Evolutionary conservation across 2,797 vertebrate genomes (phyloP).

Genomic region (Clarias fuscus): DNA sequence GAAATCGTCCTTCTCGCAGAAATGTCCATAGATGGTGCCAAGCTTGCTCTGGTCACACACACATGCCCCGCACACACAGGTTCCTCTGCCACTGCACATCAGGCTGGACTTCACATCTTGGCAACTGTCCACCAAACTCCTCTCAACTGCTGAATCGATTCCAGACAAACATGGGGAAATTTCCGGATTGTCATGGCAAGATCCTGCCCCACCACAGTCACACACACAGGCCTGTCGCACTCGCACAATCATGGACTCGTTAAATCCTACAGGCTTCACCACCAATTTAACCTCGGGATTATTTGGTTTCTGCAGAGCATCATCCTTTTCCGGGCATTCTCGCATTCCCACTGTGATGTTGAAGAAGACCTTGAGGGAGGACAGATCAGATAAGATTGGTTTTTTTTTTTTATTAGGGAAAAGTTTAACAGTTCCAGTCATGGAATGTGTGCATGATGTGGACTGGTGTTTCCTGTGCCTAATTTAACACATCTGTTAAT

Average conservation of each 20-base stretch:
- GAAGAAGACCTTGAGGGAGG: constrained; percentile 83
- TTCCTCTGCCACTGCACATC: constrained; percentile 85
- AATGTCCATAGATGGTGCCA: constrained; percentile 85
- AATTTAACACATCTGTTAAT: constrained; percentile 13
- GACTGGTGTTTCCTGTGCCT: neutral
- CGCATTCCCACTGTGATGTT: constrained; percentile 85
- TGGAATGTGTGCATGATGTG: neutral
- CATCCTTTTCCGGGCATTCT: constrained; percentile 71
- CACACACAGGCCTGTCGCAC: constrained; percentile 83
- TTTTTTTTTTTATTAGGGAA: neutral
- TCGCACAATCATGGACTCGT: constrained; percentile 83
- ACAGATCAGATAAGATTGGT: constrained; percentile 23
- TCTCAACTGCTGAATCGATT: constrained; percentile 49
- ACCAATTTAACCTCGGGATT: constrained; percentile 74
- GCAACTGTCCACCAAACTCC: constrained; percentile 55
- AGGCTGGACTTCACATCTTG: constrained; percentile 67
- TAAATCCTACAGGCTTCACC: constrained; percentile 91
- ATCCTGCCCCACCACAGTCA: constrained; percentile 65
- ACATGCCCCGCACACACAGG: constrained; percentile 88
- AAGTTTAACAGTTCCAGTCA: neutral
- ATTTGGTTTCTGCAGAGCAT: constrained; percentile 57
- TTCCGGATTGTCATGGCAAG: constrained; percentile 60
- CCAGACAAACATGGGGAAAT: constrained; percentile 51
- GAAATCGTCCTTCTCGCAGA: constrained; percentile 94
- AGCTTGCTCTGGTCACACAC: constrained; percentile 84